Base-by-base conservation (phyloP, 2,888 invertebrate genomes). In the Nymphalis urticae region DNA sequence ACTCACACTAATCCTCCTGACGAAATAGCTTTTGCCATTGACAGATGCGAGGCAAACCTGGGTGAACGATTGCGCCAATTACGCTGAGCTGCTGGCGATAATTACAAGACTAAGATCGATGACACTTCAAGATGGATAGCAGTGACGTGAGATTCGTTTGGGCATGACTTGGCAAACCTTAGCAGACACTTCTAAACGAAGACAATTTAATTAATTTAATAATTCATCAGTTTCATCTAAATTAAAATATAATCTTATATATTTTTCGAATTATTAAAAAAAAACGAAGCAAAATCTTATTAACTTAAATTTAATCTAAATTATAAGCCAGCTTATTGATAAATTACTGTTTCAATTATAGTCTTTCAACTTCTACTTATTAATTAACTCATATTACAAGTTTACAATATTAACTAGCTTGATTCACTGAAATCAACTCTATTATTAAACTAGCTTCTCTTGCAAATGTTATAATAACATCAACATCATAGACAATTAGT, bases 51-150 rank as follows among this genome's bases (percentile, higher is more conserved):
- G 68, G 66, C 62, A 65, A 32, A 69, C 48, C 69, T 21, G 62
- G 48, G 75, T 81, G 81, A 82, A 74, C 71, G 81, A 82, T 82
- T 74, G 75, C 73, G 65, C 75, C 79, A 80, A 81, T 82, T 82
- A 82, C 69, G 75, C 60, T 65, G 66, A 72, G 64, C 69, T 68
- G 69, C 72, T 68, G 73, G 68, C 76, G 76, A 79, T 82, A 78
- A 82, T 80, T 79, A 79, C 73, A 71, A 72, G 71, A 73, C 72
- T 62, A 75, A 79, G 78, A 81, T 76, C 76, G 79, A 79, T 81
- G 75, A 64, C 66, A 64, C 64, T 65, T 64, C 62, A 69, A 65
- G 64, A 65, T 36, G 61, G 62, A 65, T 65, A 58, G 51, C 47
- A 64, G 27, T 70, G 59, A 70, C 68, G 64, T 66, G 62, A 53